A percentile compares a stretch with the other conserved stretches of the same genome.
Conservation (phyloP, 2,797 vertebrate genomes). For the Peromyscus aztecus region DNA sequence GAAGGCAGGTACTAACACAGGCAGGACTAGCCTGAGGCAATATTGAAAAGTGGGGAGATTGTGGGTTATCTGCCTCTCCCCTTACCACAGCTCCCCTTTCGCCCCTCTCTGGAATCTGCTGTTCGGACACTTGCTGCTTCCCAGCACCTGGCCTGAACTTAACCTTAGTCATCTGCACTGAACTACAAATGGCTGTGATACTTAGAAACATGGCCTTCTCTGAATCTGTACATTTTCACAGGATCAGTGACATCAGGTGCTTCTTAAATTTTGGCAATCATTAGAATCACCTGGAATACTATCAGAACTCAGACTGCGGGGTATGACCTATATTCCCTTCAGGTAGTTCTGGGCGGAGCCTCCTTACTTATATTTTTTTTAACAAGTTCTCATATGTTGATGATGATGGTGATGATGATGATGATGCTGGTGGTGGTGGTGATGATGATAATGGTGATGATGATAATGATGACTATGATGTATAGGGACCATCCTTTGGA, state of each 20-base stretch:
- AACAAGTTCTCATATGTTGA: background rate
- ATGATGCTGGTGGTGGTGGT: background rate
- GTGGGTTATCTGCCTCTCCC: background rate
- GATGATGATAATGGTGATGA: background rate
- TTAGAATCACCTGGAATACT: background rate
- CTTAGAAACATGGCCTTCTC: background rate
- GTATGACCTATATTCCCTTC: background rate
- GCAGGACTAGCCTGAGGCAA: constrained; percentile 57
- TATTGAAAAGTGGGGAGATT: background rate
- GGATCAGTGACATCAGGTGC: background rate
- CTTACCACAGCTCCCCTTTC: background rate
- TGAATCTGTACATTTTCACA: background rate
- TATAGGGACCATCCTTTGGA: background rate
- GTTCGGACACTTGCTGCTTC: background rate
- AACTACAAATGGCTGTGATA: too few relatives aligned
- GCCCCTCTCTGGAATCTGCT: background rate
- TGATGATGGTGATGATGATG: background rate
- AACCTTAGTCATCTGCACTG: background rate
- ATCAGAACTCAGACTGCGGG: background rate
- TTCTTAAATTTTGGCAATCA: background rate
- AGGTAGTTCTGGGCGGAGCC: background rate
- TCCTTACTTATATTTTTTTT: background rate
- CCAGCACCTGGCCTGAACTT: too few relatives aligned
- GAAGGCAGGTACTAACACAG: constrained; percentile 59
- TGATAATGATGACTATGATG: accelerated